Base-by-base conservation (phyloP, 2,113 vertebrate species). In the Gavia stellata region DNA sequence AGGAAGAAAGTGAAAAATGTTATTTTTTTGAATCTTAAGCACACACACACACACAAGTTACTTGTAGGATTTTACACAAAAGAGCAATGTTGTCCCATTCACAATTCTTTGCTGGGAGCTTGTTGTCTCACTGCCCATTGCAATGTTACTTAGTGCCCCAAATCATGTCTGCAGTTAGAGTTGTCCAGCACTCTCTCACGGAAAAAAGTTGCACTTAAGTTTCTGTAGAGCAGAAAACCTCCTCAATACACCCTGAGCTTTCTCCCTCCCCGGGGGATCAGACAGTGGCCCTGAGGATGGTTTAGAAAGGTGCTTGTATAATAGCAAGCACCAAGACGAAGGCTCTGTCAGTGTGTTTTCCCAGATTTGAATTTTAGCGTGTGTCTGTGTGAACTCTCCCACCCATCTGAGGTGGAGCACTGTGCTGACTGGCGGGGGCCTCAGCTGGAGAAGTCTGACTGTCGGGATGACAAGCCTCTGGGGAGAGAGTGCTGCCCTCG, bases 231-330 rank as follows among this genome's bases (percentile, higher is more conserved):
- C 40, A 40, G 72, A 59, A 50, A 74, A 10, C 25, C 12, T 17
- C 12, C 55, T 50, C 5, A 2, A 10, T 12, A 25, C 6, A 25
- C 16, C 12, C 40, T 1, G 5, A n/a, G 36, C 38, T 44, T 50
- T 24, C 31, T 33, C 15, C 6, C 13, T 28, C 28, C 24, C 28
- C 0, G 1, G 34, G 26, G 45, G 31, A 12, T n/a, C 33, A 7
- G 20, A 17, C 18, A 14, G 31, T 14, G 38, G 58, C 40, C 40
- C 59, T 4, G 34, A 17, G 40, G 49, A 14, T 17, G 21, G 23
- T 23, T 34, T 28, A 15, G 40, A 33, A 36, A 25, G 17, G 12
- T 1, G 1, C 34, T 12, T 17, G 40, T 33, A 28, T 45, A 13
- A 55, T 8, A 42, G 21, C 1, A 6, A 28, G 25, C 24, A 7